Conservation (phyloP, 2,113 vertebrate genomes). For the Istiophorus platypterus region DNA sequence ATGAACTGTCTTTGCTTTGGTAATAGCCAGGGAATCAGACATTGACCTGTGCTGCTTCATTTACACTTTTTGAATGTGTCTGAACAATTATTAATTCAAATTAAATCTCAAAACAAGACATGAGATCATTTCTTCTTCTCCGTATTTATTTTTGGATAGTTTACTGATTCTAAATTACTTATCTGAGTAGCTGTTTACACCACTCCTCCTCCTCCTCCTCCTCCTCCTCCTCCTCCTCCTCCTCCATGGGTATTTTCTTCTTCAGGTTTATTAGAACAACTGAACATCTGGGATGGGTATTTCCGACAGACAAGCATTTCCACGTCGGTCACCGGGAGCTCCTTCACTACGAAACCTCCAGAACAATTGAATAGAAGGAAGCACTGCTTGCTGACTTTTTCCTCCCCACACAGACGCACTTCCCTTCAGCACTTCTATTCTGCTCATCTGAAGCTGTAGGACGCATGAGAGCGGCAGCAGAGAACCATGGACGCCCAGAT, state of each 20-base stretch:
- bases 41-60: too few species aligned
- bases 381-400: constrained; percentile 89
- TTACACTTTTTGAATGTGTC: too few species aligned
- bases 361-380: constrained; percentile 96
- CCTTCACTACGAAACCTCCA: constrained; percentile 83
- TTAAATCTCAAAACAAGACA: too few species aligned
- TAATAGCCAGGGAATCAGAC: too few species aligned
- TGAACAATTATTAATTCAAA: too few species aligned
- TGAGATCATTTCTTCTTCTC: too few species aligned
- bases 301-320: constrained; percentile 76
- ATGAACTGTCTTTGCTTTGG: too few species aligned
- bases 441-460: constrained; percentile 85
- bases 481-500: constrained; percentile 87
- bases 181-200: too few species aligned
- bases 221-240: constrained; percentile 11
- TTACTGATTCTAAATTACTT: too few species aligned
- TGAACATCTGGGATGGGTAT: constrained; percentile 70
- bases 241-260: neutral
- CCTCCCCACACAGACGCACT: constrained; percentile 88
- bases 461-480: constrained; percentile 78
- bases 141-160: too few species aligned
- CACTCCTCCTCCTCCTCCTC: too few species aligned
- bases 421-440: constrained; percentile 88
- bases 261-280: constrained; percentile 37
- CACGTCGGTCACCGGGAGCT: constrained; percentile 80